These are phyloP conservation scores for Lysandra bellargus DNA, from an alignment of 2,888 invertebrate species.

Conservation along the genomic window DNA sequence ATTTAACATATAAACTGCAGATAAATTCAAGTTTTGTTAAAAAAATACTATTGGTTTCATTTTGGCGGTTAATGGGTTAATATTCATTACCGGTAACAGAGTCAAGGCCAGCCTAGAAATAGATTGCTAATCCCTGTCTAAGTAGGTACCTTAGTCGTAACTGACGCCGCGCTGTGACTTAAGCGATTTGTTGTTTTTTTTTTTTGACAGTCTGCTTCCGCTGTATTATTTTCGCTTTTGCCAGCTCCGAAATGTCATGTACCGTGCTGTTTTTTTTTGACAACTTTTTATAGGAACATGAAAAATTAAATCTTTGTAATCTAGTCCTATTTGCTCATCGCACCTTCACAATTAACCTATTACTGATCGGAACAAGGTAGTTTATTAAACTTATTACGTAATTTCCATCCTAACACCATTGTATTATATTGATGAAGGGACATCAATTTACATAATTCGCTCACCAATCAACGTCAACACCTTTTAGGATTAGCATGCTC, in stretches of 20 bases:
- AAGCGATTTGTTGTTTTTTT: neutral
- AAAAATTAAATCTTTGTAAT: neutral
- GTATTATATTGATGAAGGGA: neutral
- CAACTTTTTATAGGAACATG: too few relatives aligned
- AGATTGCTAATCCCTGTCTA: neutral
- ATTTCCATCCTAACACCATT: neutral
- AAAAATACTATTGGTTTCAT: too few relatives aligned
- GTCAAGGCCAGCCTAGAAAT: neutral
- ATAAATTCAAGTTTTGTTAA: too few relatives aligned
- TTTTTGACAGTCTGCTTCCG: neutral
- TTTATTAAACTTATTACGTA: neutral
- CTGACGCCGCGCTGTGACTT: neutral
- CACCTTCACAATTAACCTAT: neutral
- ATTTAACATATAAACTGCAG: too few relatives aligned
- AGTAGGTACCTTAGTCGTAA: neutral
- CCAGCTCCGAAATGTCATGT: too few relatives aligned
- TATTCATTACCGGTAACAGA: neutral
- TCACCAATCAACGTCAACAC: neutral
- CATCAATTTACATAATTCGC: neutral
- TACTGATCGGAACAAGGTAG: neutral
- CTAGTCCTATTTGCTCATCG: neutral
- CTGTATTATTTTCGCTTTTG: neutral
- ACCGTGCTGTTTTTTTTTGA: too few relatives aligned
- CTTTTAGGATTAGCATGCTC: too few relatives aligned
- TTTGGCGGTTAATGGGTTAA: neutral